phyloP scores from a whole-genome alignment of 1,140 invertebrate species.

The Bombus polaris region DNA sequence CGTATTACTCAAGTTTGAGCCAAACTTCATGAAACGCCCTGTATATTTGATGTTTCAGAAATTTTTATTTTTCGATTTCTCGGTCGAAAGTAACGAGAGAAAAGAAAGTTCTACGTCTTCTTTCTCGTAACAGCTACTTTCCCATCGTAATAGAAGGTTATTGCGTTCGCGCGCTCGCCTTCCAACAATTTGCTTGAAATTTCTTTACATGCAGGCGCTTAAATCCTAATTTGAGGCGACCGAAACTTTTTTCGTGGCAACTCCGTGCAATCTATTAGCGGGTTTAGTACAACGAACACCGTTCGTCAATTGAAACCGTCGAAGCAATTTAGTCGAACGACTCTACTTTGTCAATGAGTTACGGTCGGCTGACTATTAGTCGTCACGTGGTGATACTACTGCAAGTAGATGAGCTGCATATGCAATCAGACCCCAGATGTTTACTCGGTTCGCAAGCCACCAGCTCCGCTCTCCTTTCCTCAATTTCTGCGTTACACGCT shows the following conservation, averaged over 20 bases:
- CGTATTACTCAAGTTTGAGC: too few species aligned
- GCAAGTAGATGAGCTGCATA: constrained; percentile 5
- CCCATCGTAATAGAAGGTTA: not conserved
- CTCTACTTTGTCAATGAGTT: not conserved
- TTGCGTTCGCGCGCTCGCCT: not conserved
- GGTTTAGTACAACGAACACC: not conserved
- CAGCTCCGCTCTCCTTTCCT: not conserved
- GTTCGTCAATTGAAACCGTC: not conserved
- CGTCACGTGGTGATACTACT: constrained; percentile 16
- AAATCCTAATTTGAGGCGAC: not conserved
- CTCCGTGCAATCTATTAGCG: too few species aligned
- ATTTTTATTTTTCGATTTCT: not conserved
- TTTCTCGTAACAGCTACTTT: not conserved
- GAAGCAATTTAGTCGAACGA: constrained; percentile 6
- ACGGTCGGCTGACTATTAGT: not conserved
- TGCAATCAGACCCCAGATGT: constrained; percentile 11
- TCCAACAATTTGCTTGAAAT: not conserved
- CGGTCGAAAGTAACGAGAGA: not conserved
- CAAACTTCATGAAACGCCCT: too few species aligned
- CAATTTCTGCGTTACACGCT: not conserved
- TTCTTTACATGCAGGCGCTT: not conserved
- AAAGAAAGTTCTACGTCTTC: not conserved
- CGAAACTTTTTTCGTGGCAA: not conserved
- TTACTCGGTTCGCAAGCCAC: not conserved
- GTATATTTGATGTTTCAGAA: too few species aligned